phyloP scores from a whole-genome alignment of 2,888 invertebrate species.

The Acanthopleura granulata region DNA sequence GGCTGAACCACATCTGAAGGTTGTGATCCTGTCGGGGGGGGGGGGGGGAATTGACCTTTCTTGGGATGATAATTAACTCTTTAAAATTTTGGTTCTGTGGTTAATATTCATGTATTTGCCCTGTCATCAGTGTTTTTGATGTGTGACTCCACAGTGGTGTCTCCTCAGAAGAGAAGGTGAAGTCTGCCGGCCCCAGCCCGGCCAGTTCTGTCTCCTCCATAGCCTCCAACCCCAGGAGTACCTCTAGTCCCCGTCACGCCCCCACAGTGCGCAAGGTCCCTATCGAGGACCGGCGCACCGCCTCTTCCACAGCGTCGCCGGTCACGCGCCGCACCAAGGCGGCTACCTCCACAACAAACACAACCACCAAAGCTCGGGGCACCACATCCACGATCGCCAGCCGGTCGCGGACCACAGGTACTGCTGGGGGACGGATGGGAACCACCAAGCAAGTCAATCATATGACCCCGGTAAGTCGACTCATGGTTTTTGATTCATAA shows the following conservation, averaged over 20 bases:
- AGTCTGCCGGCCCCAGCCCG: conserved; percentile 20
- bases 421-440: conserved; percentile 12
- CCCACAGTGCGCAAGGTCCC: background rate
- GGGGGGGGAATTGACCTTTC: no score
- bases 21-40: no score
- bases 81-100: no score
- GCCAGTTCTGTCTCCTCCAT: conserved; percentile 23
- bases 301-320: conserved; percentile 30
- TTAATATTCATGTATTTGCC: no score
- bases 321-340: conserved; percentile 32
- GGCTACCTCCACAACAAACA: background rate
- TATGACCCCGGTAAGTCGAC: conserved; percentile 38
- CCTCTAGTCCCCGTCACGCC: conserved; percentile 18
- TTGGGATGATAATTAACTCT: no score
- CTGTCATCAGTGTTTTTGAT: no score
- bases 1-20: no score
- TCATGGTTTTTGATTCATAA: background rate
- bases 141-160: conserved; percentile 24
- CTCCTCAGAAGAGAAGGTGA: conserved; percentile 25
- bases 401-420: conserved; percentile 5
- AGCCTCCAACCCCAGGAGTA: conserved; percentile 25
- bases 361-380: conserved; percentile 12
- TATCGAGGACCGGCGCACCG: conserved; percentile 5
- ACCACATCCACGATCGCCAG: conserved; percentile 20
- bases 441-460: conserved; percentile 35